Evolutionary conservation across 2,797 vertebrate species (phyloP).

Genomic region (Sciurus vulgaris): DNA sequence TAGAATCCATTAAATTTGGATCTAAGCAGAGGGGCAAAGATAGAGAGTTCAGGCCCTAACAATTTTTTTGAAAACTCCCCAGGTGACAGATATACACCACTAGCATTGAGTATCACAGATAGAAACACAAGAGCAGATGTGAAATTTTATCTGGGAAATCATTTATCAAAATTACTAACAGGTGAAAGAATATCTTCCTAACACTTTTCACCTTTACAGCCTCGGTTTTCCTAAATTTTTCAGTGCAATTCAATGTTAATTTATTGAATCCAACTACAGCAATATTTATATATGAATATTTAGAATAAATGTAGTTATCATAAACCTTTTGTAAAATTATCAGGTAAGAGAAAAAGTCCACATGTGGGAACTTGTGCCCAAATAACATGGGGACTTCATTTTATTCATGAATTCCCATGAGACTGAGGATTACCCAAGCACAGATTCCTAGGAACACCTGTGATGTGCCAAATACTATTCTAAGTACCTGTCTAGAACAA

Average conservation of each 20-base stretch:
- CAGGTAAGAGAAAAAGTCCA: neutral
- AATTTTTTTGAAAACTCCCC: neutral
- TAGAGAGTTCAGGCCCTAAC: neutral
- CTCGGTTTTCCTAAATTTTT: conserved; percentile 24
- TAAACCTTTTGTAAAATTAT: neutral
- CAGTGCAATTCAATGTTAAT: neutral
- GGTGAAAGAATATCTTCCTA: conserved; percentile 12
- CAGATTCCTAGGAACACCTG: neutral
- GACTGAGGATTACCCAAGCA: neutral
- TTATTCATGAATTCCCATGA: neutral
- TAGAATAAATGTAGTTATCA: neutral
- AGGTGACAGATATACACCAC: neutral
- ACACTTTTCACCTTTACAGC: neutral
- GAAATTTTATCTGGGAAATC: neutral
- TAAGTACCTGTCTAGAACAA: neutral
- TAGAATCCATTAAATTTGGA: neutral
- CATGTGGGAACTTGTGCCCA: neutral
- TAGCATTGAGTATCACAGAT: neutral
- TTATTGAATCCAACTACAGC: neutral
- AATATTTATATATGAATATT: neutral
- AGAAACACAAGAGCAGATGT: neutral
- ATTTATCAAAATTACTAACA: conserved; percentile 20
- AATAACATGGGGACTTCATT: neutral
- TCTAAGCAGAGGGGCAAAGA: neutral
- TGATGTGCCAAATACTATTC: neutral